Conservation (phyloP, 2,888 invertebrate genomes). For the Diadegma fenestrale region DNA sequence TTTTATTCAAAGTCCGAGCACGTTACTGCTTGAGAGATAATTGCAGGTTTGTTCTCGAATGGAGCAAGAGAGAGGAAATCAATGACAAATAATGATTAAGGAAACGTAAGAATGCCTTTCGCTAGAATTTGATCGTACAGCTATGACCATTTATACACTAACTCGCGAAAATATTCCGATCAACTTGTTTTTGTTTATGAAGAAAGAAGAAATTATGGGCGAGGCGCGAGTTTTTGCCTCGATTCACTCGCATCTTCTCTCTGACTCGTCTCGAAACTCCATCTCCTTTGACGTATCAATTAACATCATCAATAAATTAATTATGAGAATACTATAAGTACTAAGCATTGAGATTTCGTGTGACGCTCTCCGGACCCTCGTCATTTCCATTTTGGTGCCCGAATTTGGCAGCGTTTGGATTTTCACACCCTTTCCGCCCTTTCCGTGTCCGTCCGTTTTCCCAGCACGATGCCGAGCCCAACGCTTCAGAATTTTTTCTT, state of each 20-base stretch:
- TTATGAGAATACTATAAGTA: conserved; percentile 82
- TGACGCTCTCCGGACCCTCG: conserved; percentile 13
- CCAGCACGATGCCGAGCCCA: background rate
- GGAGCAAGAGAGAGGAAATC: conserved; percentile 34
- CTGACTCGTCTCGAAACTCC: conserved; percentile 28
- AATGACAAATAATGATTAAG: conserved; percentile 50
- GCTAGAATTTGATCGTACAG: conserved; percentile 75
- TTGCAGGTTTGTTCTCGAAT: conserved; percentile 12
- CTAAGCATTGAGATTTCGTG: conserved; percentile 75
- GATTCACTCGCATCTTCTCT: conserved; percentile 36
- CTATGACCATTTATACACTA: conserved; percentile 77
- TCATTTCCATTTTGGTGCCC: background rate
- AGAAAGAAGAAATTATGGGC: conserved; percentile 69
- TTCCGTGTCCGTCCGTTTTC: background rate
- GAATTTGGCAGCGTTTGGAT: background rate
- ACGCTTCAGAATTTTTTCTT: background rate
- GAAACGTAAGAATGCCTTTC: conserved; percentile 70
- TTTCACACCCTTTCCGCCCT: background rate
- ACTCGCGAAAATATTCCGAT: conserved; percentile 74
- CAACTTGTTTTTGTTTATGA: conserved; percentile 72
- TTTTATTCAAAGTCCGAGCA: conserved; percentile 20
- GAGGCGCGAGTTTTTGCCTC: conserved; percentile 39
- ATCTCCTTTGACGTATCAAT: conserved; percentile 58
- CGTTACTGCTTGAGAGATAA: conserved; percentile 43
- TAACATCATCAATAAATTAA: conserved; percentile 82